Conservation (phyloP, 2,797 vertebrate species). For the Denticeps clupeoides region DNA sequence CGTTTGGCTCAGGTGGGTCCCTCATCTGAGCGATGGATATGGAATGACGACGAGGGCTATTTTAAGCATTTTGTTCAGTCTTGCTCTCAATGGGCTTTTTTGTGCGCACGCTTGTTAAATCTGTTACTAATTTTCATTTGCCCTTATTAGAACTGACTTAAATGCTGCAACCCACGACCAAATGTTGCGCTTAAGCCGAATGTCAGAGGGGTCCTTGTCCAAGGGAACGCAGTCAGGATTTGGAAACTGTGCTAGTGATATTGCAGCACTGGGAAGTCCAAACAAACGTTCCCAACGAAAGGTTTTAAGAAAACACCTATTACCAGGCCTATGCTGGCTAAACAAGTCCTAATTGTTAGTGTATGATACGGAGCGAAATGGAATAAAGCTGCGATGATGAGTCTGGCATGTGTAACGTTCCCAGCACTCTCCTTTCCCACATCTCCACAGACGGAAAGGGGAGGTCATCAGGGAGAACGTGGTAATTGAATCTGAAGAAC, state of each 20-base stretch:
- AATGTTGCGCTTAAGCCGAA: neutral
- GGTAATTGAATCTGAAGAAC: conserved; percentile 19
- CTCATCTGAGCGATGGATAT: conserved; percentile 11
- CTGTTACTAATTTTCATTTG: conserved; percentile 7
- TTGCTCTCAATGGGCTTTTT: conserved; percentile 9
- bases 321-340: conserved; percentile 5
- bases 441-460: neutral
- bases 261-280: too few relatives aligned
- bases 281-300: too few relatives aligned
- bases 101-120: conserved; percentile 4
- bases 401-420: conserved; percentile 7
- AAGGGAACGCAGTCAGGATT: too few relatives aligned
- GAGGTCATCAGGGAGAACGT: neutral
- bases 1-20: conserved; percentile 14
- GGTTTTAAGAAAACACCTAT: conserved; percentile 3
- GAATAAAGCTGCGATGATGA: conserved; percentile 10
- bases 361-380: conserved; percentile 6
- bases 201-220: neutral
- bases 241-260: too few relatives aligned
- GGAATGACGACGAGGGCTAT: conserved; percentile 1
- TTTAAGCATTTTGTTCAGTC: conserved; percentile 12
- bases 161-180: neutral
- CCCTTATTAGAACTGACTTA: conserved; percentile 2
- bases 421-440: conserved; percentile 1
- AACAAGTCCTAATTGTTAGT: conserved; percentile 12